Percentiles rank a stretch among this genome's conserved stretches.
Evolutionary conservation across 35 echinoderm and acorn worm genomes (phyloP).

Genomic region (Heliocidaris tuberculata): DNA sequence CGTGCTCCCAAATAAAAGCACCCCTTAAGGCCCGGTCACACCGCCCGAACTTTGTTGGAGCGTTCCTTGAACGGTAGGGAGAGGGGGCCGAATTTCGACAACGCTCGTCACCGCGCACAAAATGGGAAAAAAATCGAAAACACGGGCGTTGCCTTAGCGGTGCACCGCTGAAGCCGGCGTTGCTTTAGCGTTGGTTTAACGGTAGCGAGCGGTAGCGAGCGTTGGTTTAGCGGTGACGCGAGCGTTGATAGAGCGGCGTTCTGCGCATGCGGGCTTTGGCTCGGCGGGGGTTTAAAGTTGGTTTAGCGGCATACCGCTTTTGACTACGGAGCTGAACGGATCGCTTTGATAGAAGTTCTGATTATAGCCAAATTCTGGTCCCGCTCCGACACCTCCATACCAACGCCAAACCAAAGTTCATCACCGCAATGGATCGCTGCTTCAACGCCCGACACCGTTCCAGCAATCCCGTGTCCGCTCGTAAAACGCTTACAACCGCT

Average conservation of each 20-base stretch:
- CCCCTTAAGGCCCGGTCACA: constrained; percentile 29
- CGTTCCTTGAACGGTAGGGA: constrained; percentile 39
- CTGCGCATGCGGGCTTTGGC: too few species aligned
- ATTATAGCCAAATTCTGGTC: too few species aligned
- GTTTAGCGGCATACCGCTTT: too few species aligned
- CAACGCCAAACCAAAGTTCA: not conserved
- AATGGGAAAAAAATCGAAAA: constrained; percentile 38
- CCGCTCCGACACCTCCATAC: too few species aligned
- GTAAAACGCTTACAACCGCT: constrained; percentile 43
- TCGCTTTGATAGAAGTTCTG: too few species aligned
- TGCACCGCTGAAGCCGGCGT: constrained; percentile 42
- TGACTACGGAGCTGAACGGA: too few species aligned
- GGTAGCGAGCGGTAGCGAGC: constrained; percentile 26
- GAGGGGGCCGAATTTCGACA: constrained; percentile 41
- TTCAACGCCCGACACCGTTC: constrained; percentile 38
- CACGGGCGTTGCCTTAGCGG: constrained; percentile 33
- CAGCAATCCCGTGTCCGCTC: constrained; percentile 34
- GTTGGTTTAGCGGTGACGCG: too few species aligned
- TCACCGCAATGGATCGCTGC: constrained; percentile 38
- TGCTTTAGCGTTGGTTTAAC: constrained; percentile 41
- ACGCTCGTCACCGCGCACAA: constrained; percentile 35
- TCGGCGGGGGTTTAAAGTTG: too few species aligned
- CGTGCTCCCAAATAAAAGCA: too few species aligned
- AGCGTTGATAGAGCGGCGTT: too few species aligned
- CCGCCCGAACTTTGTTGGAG: constrained; percentile 19